Base-by-base conservation (phyloP, 2,888 invertebrate genomes). In the Eristalis tenax region DNA sequence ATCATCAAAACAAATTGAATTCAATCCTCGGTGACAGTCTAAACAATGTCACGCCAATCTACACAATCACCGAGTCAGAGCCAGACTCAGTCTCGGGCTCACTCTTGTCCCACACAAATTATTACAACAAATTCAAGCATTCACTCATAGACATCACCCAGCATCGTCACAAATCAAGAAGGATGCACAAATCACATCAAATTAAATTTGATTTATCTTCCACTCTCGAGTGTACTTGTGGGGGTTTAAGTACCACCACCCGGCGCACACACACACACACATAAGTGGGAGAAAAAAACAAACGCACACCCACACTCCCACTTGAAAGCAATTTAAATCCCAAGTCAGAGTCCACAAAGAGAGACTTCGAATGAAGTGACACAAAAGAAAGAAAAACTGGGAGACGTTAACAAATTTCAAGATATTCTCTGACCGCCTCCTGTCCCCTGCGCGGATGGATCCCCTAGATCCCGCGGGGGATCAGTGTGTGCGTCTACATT, bases 121-220 rank as follows among this genome's bases (percentile, higher is more conserved):
- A 79, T 80, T 64, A 75, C 71, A 73, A 68, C 59, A 59, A 32
- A 40, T 43, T 63, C 32, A n/a, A 64, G 40, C 69, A 50, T 59
- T 35, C 23, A 22, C 69, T 22, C 18, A 35, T 8, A 32, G 18
- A 59, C 73, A 23, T 35, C 43, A 40, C 66, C 61, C 69, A 56
- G 23, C 81, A 66, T 75, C 68, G 81, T 70, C 87, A 83, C 87
- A 83, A 83, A 87, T 87, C 80, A 83, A 87, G 79, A 80, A 87
- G 87, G 87, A 87, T 83, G 87, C 87, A 83, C 87, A 87, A 83
- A 87, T 87, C 87, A 87, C 83, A 87, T 87, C 83, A 87, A 87
- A 83, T 87, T 87, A 87, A 83, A 76, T 87, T 83, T 87, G 87
- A 87, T 87, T 87, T 83, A 87, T 87, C 83, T 71, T 57, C 32